Evolutionary conservation across 2,888 invertebrate genomes (phyloP).

Genomic region (Ceraclea dissimilis): DNA sequence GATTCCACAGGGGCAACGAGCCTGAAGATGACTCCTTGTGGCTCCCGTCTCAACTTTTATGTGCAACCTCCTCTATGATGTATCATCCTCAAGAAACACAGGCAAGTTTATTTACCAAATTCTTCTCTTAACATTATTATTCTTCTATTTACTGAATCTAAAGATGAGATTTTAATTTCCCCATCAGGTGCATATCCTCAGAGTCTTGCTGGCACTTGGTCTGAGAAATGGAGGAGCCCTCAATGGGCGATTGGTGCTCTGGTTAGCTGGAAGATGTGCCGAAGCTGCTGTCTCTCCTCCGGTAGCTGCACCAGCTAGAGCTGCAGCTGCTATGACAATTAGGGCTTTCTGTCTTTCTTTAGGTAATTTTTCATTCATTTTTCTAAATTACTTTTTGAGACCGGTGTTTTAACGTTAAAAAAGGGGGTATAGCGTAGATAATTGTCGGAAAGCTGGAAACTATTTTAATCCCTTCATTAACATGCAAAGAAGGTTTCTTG

Average conservation of each 20-base stretch:
- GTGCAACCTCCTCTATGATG: slow-evolving; percentile 73
- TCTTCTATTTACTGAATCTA: background rate
- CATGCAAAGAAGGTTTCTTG: too few relatives aligned
- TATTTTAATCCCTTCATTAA: too few relatives aligned
- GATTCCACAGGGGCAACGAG: slow-evolving; percentile 84
- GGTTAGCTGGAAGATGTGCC: slow-evolving; percentile 75
- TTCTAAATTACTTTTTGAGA: too few relatives aligned
- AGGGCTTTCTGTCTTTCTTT: slow-evolving; percentile 78
- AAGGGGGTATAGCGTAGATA: too few relatives aligned
- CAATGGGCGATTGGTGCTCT: slow-evolving; percentile 81
- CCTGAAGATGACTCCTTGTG: slow-evolving; percentile 88
- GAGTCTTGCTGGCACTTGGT: slow-evolving; percentile 79
- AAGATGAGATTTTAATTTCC: background rate
- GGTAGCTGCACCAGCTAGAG: slow-evolving; percentile 79
- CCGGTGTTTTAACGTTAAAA: too few relatives aligned
- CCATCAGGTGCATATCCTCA: slow-evolving; percentile 52
- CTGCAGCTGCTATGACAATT: slow-evolving; percentile 83
- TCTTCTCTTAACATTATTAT: too few relatives aligned
- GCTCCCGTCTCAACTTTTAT: slow-evolving; percentile 85
- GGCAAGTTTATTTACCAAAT: slow-evolving; percentile 38
- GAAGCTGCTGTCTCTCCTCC: slow-evolving; percentile 76
- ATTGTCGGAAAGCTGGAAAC: too few relatives aligned
- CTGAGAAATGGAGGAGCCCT: slow-evolving; percentile 83
- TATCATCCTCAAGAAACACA: slow-evolving; percentile 82
- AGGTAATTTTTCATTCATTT: slow-evolving; percentile 51